These are phyloP conservation scores for Strongylocentrotus purpuratus DNA, from an alignment of 35 echinoderm and acorn worm genomes.

Conservation along the genomic window DNA sequence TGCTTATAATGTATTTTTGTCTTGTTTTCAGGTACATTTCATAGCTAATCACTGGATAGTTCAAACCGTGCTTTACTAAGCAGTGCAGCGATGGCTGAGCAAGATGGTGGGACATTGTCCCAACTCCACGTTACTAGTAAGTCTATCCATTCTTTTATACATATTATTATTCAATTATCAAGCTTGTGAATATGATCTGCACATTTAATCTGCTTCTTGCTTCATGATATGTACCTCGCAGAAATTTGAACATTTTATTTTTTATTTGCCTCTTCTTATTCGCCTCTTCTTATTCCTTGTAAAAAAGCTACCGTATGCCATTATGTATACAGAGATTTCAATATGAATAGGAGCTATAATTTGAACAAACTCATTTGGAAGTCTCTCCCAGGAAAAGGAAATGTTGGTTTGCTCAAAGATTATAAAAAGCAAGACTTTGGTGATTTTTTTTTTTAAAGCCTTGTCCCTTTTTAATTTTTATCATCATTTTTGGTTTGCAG, in stretches of 20 bases:
- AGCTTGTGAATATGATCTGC: neutral
- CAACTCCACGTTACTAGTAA: slow-evolving; percentile 50
- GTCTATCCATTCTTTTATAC: neutral
- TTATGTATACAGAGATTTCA: no score
- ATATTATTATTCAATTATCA: neutral
- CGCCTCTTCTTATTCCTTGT: no score
- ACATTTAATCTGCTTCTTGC: neutral
- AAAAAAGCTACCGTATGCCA: no score
- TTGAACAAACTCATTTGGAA: no score
- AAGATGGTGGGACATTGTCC: slow-evolving; percentile 40
- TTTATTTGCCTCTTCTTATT: neutral
- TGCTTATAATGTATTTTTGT: neutral
- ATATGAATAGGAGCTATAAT: no score
- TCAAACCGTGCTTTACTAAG: neutral
- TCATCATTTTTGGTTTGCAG: no score
- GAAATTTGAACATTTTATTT: neutral
- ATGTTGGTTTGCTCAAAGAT: no score
- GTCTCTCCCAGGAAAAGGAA: no score
- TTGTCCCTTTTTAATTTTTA: no score
- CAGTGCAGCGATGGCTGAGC: slow-evolving; percentile 27
- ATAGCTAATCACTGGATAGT: neutral
- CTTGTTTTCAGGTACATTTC: neutral
- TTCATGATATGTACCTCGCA: neutral
- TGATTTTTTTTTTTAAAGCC: no score
- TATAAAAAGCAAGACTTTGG: no score